Base-by-base conservation (phyloP, 1,140 invertebrate species). In the Anoplolepis gracilipes region DNA sequence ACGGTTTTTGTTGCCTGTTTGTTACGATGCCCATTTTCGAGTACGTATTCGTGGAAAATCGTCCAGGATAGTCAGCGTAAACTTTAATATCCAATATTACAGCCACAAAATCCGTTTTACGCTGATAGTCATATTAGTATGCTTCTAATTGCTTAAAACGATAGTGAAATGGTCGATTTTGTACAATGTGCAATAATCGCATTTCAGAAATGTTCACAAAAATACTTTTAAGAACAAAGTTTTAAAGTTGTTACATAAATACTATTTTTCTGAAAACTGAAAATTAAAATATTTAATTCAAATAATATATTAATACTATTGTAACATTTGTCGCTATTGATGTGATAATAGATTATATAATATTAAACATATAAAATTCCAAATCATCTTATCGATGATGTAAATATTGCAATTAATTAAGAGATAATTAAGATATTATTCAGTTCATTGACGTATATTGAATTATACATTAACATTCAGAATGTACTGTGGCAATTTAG, bases 41-140 rank as follows among this genome's bases (percentile, higher is more conserved):
- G 59, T 42, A 39, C 13, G 5, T 19, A 22, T 19, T 2, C 16
- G 62, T 3, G 53, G 57, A 79, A 73, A 82, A 82, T 87, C 25
- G 10, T 16, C 42, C 39, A n/a, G 22, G 25, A 70, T 81, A 70
- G 33, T 70, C 33, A 19, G 33, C 36, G 65, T 59, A 42, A 81
- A 81, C 65, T 81, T 81, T 81, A 49, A 81, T 81, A 79, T 25
- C 46, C 64, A 55, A 69, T 79, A 79, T 69, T 67, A 79, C 30
- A 69, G 10, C 11, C 5, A 16, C 7, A 16, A 22, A 79, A 57
- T 81, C 49, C 49, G 6, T 72, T 72, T 55, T 33, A 70, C 1
- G 1, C 53, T 6, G 11, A 25, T 57, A 72, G 19, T 42, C 49
- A 7, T 42, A 49, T 81, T 70, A 53, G n/a, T 36, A 8, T 11